phyloP scores from a whole-genome alignment of 2,888 invertebrate species.

The Acheta domesticus region DNA sequence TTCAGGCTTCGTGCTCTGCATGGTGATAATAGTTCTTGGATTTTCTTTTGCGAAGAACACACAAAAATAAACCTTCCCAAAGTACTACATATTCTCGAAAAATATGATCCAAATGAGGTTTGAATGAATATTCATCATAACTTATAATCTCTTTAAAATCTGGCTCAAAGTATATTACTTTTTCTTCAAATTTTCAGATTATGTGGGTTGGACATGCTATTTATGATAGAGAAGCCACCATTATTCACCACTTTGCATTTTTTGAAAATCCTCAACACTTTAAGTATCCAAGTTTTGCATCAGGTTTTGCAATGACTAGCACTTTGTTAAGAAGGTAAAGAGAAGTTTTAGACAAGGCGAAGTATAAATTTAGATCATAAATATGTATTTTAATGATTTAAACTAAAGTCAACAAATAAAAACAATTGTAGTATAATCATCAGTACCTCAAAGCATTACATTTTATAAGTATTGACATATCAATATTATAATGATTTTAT shows the following conservation, averaged over 20 bases:
- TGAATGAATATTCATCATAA: not conserved
- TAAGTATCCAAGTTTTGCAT: constrained; percentile 75
- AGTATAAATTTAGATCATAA: too few species aligned
- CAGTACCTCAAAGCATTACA: too few species aligned
- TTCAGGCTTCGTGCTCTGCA: constrained; percentile 36
- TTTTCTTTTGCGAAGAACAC: constrained; percentile 67
- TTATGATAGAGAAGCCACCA: constrained; percentile 75
- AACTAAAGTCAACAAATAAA: too few species aligned
- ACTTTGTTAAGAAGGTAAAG: constrained; percentile 65
- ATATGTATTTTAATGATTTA: too few species aligned
- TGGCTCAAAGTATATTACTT: not conserved
- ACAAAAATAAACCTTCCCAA: constrained; percentile 59
- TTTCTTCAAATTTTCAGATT: constrained; percentile 30
- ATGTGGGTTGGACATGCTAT: constrained; percentile 74
- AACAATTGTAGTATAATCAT: too few species aligned
- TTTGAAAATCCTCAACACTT: constrained; percentile 69
- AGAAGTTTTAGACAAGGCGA: not conserved
- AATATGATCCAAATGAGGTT: constrained; percentile 55
- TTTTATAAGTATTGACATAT: too few species aligned
- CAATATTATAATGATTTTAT: too few species aligned
- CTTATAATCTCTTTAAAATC: not conserved
- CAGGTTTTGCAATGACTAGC: constrained; percentile 72
- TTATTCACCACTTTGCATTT: constrained; percentile 86
- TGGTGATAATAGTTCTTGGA: constrained; percentile 50
- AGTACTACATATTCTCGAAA: constrained; percentile 55